Evolutionary conservation across 2,888 invertebrate species (phyloP), one percentile per base, ranked within the genome.

Genomic region (Geophilus truncorum): DNA sequence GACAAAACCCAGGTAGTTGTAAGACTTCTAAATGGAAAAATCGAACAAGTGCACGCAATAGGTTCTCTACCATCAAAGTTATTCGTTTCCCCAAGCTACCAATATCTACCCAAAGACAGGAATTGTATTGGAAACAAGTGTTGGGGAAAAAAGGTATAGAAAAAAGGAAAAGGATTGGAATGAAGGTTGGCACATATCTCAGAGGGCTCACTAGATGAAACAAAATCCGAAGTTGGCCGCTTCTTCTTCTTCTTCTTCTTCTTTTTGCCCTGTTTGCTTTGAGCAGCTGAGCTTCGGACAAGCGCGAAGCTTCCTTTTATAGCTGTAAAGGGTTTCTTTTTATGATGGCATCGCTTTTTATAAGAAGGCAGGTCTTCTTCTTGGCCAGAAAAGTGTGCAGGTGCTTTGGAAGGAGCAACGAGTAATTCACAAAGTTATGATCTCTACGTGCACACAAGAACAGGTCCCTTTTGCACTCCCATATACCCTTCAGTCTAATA

Each of bases 21-120:
- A 70, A 25, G 70, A 70, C 25, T 70, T 70, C 70, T 70, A 70
- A 70, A 70, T 70, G 70, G 70, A 70, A 70, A 70, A 70, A 70
- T 70, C 70, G 70, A 70, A 70, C 70, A 70, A 70, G 70, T 70
- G 70, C 70, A 70, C 70, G 70, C 70, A 70, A 70, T 70, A 70
- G 70, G 5, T 70, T 70, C 70, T 18, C 28, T 70, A 70, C 70
- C 25, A 70, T 70, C 70, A 70, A 70, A 70, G 70, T 70, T 70
- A 70, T 70, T 70, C 70, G 70, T 70, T 70, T 70, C 70, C 70
- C 70, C 70, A 70, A 70, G 70, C 70, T 70, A 70, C 70, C 70
- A 70, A 70, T 70, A 25, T 70, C 70, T 70, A 70, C 12, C 70
- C 70, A 70, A 70, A 70, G 70, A 70, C 70, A 70, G 70, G 70